Conservation (phyloP, 2,113 vertebrate genomes). For the Catharus bicknelli region DNA sequence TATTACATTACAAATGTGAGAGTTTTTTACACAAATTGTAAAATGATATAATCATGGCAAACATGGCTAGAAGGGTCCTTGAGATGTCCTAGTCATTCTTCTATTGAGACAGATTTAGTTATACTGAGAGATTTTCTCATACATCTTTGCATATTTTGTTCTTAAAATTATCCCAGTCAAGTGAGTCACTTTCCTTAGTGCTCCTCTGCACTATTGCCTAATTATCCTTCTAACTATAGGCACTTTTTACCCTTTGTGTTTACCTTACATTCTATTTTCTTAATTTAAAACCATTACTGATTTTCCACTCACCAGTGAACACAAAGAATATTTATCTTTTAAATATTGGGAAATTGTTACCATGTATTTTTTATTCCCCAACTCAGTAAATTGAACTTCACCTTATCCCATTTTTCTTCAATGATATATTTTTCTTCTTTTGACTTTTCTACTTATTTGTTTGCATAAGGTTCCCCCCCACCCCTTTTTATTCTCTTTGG, state of each 20-base stretch:
- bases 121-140: not conserved
- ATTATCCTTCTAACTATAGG: not conserved
- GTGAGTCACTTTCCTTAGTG: not conserved
- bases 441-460: not conserved
- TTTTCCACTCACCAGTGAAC: not conserved
- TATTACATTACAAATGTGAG: not conserved
- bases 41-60: not conserved
- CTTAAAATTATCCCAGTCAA: not conserved
- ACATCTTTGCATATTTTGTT: not conserved
- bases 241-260: not conserved
- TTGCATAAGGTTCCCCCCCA: no score
- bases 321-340: not conserved
- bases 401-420: not conserved
- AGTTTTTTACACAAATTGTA: not conserved
- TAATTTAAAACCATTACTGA: not conserved
- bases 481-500: not conserved
- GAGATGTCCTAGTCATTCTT: not conserved
- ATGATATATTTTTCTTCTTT: not conserved
- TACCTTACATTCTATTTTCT: not conserved
- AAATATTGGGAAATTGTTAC: not conserved
- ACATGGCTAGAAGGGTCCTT: not conserved
- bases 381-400: not conserved
- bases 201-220: not conserved
- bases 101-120: not conserved
- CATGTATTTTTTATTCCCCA: not conserved